These are phyloP conservation scores for Sorex maritimensis DNA, from an alignment of 2,797 vertebrate genomes.

Conservation along the genomic window DNA sequence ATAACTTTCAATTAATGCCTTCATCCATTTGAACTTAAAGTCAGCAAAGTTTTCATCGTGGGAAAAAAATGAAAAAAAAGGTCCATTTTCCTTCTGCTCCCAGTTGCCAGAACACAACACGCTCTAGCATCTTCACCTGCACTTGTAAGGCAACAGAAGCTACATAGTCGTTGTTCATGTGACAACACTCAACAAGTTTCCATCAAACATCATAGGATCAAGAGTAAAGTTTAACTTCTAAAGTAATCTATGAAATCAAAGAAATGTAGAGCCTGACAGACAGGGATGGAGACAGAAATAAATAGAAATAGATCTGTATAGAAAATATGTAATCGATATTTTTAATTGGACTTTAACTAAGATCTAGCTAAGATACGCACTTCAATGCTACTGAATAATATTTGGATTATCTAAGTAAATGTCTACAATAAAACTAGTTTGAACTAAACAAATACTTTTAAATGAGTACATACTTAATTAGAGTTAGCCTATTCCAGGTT, in stretches of 20 bases:
- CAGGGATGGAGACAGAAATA: not conserved
- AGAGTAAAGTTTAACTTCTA: constrained; percentile 56
- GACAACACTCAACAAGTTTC: constrained; percentile 19
- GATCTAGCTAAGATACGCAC: not conserved
- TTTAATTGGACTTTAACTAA: constrained; percentile 59
- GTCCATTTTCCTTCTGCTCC: not conserved
- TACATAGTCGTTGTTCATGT: not conserved
- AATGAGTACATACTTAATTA: constrained; percentile 3
- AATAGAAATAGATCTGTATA: not conserved
- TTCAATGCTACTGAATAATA: not conserved
- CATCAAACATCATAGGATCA: not conserved
- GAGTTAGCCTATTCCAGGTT: not conserved
- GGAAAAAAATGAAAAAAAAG: constrained; percentile 35
- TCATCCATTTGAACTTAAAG: constrained; percentile 49
- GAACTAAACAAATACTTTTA: not conserved
- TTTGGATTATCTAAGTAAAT: constrained; percentile 37
- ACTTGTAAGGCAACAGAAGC: not conserved
- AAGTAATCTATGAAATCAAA: not conserved
- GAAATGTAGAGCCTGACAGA: not conserved
- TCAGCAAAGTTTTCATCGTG: not conserved
- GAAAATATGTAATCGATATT: too few relatives aligned
- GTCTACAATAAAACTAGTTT: constrained; percentile 29
- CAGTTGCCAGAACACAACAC: constrained; percentile 54
- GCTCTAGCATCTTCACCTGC: not conserved
- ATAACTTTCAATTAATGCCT: not conserved